Evolutionary conservation across 1,140 invertebrate species (phyloP).

Genomic region (Neodiprion virginianus): DNA sequence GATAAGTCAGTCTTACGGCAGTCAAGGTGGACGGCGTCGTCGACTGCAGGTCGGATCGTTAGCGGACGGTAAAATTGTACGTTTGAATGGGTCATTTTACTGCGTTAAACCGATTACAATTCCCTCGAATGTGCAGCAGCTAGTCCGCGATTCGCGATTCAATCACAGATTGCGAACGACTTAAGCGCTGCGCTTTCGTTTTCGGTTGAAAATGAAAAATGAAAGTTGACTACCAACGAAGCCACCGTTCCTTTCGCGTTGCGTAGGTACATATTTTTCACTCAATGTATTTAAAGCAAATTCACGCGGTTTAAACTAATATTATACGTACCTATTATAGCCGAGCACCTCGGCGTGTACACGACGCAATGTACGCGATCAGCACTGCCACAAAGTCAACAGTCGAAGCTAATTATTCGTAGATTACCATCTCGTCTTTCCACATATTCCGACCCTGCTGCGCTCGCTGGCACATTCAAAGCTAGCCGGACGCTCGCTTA

Average conservation of each 20-base stretch:
- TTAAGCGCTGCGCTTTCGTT: no score
- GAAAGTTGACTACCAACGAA: no score
- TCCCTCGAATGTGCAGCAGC: no score
- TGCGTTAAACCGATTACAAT: no score
- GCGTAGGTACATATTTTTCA: neutral
- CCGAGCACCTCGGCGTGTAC: no score
- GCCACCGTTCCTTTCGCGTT: neutral
- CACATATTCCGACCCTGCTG: constrained; percentile 1
- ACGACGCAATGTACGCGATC: neutral
- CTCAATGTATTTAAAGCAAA: no score
- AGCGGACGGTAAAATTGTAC: neutral
- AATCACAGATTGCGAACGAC: no score
- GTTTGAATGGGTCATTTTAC: neutral
- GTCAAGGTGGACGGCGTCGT: neutral
- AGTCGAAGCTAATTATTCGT: constrained; percentile 3
- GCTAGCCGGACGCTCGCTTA: neutral
- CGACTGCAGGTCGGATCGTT: neutral
- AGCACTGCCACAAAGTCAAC: neutral
- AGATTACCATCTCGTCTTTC: constrained; percentile 7
- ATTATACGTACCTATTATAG: no score
- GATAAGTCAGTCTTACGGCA: neutral
- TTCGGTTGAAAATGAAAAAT: no score
- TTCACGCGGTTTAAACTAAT: no score
- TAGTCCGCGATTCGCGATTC: no score
- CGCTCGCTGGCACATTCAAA: neutral